Evolutionary conservation across 2,888 invertebrate species (phyloP).

Genomic region (Nomada hirtipes): DNA sequence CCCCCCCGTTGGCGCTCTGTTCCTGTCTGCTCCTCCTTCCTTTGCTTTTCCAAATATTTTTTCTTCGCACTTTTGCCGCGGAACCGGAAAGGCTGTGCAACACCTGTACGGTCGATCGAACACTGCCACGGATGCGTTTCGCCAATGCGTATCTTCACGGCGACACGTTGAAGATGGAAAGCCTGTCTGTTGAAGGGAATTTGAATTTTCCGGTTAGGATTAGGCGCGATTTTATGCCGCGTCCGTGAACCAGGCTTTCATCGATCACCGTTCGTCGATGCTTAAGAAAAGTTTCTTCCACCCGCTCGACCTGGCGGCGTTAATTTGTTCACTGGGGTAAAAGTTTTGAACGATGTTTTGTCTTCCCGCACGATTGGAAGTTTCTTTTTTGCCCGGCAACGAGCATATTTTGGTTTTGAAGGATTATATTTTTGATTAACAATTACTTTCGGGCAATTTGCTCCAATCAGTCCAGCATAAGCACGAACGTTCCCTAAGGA

Average conservation of each 20-base stretch:
- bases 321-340: neutral
- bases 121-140: neutral
- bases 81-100: neutral
- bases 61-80: neutral
- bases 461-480: neutral
- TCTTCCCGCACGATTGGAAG: neutral
- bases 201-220: slow-evolving; percentile 26
- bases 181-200: slow-evolving; percentile 39
- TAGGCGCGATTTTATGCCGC: neutral
- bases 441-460: neutral
- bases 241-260: slow-evolving; percentile 36
- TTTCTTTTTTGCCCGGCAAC: neutral
- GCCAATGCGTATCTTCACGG: neutral
- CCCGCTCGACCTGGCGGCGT: neutral
- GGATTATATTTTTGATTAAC: too few relatives aligned
- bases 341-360: neutral
- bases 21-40: too few relatives aligned
- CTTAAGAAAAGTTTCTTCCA: neutral
- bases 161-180: neutral
- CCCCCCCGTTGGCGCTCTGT: slow-evolving; percentile 10
- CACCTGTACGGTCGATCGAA: neutral
- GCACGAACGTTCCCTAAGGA: neutral
- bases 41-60: neutral
- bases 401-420: neutral
- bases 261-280: slow-evolving; percentile 19